Evolutionary conservation across 2,113 vertebrate species (phyloP).

Genomic region (Sus scrofa): T2T-Sscrofa CM000812.6:80872501-80873000

Average conservation of each 20-base stretch:
- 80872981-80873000: conserved; percentile 75
- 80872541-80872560: background rate
- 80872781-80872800: background rate
- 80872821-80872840: conserved; percentile 26
- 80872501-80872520: background rate
- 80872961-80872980: conserved; percentile 79
- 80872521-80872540: background rate
- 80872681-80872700: background rate
- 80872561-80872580: conserved; percentile 47
- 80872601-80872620: background rate
- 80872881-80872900: background rate
- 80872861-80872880: background rate
- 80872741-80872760: background rate
- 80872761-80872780: background rate
- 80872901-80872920: background rate
- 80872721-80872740: background rate
- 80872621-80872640: conserved; percentile 19
- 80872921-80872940: conserved; percentile 72
- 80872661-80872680: background rate
- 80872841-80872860: background rate
- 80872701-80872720: background rate
- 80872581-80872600: background rate
- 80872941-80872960: conserved; percentile 73
- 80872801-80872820: background rate
- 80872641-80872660: conserved; percentile 6